A percentile compares a stretch with the other conserved stretches of the same genome.
Evolutionary conservation across 2,888 invertebrate species (phyloP).

Genomic region (Siphlonurus alternatus): DNA sequence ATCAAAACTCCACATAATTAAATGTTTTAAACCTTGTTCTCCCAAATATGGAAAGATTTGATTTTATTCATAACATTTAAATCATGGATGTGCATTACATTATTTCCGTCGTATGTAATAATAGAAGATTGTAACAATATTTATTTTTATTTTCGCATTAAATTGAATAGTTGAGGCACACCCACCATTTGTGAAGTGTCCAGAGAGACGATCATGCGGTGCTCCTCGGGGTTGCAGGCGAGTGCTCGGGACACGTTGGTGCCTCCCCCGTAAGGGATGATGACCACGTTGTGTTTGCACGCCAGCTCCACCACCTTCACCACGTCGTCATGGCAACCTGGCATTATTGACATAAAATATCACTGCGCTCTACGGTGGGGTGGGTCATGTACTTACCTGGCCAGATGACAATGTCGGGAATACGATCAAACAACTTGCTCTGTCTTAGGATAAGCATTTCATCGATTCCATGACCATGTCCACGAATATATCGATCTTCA

Average conservation of each 20-base stretch:
- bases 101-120: not conserved
- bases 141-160: too few relatives aligned
- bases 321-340: constrained; percentile 30
- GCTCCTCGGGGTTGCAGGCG: constrained; percentile 31
- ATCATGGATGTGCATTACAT: too few relatives aligned
- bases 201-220: constrained; percentile 34
- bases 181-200: constrained; percentile 38
- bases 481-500: constrained; percentile 31
- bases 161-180: too few relatives aligned
- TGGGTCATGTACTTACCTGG: constrained; percentile 23
- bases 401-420: constrained; percentile 40
- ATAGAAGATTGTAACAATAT: too few relatives aligned
- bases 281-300: constrained; percentile 28
- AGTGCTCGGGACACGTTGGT: constrained; percentile 35
- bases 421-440: constrained; percentile 29
- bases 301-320: constrained; percentile 31
- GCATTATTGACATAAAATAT: not conserved
- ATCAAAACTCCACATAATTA: too few relatives aligned
- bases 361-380: not conserved
- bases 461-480: constrained; percentile 37
- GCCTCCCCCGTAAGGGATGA: constrained; percentile 40
- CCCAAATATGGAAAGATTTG: too few relatives aligned
- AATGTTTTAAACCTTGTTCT: too few relatives aligned
- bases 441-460: constrained; percentile 33
- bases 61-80: too few relatives aligned